phyloP scores from a whole-genome alignment of 1,140 invertebrate genomes.

The Mylabris phalerata region DNA sequence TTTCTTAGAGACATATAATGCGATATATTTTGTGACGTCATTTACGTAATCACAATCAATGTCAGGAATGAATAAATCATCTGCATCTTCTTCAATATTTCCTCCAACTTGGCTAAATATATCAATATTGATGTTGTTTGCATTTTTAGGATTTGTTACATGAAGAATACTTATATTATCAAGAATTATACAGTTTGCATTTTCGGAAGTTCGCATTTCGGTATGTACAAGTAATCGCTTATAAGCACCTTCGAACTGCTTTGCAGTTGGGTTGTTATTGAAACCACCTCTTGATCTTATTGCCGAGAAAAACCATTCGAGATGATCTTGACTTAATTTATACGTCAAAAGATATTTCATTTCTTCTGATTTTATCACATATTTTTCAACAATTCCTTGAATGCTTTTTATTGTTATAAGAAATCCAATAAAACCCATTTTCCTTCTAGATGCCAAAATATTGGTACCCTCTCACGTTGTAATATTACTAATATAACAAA shows the following conservation, averaged over 20 bases:
- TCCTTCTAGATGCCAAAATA: constrained; percentile 5
- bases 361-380: constrained; percentile 12
- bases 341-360: constrained; percentile 24
- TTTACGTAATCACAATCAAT: no score
- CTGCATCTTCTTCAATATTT: no score
- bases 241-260: constrained; percentile 32
- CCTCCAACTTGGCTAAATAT: no score
- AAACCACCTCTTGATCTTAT: constrained; percentile 35
- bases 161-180: not conserved
- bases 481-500: not conserved
- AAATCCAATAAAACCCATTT: constrained; percentile 30
- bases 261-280: constrained; percentile 40
- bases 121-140: no score
- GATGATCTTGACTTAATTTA: constrained; percentile 39
- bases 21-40: no score
- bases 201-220: constrained; percentile 12
- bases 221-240: constrained; percentile 29
- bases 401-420: constrained; percentile 23
- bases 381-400: constrained; percentile 19
- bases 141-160: no score
- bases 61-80: no score
- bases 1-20: no score
- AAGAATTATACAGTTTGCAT: not conserved
- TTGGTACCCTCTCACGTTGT: constrained; percentile 2
- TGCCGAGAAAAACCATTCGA: constrained; percentile 40